Conservation (phyloP, 2,113 vertebrate genomes). For the Pollimyrus isidori region DNA sequence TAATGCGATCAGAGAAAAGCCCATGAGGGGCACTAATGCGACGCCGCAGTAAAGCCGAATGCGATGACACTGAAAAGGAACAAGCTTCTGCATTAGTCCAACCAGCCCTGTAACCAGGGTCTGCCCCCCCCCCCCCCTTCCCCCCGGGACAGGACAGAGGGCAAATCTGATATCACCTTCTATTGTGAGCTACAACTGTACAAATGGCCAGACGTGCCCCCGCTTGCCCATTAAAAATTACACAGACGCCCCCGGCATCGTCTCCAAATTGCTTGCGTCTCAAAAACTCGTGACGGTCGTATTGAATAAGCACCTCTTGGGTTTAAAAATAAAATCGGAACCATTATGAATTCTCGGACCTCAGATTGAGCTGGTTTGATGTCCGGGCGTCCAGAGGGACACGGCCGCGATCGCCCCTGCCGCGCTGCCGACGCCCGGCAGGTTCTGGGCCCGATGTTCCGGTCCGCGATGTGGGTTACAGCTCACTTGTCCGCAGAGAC, state of each 20-base stretch:
- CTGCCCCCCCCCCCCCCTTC: not conserved
- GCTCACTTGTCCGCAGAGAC: not conserved
- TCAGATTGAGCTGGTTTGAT: not conserved
- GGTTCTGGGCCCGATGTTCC: not conserved
- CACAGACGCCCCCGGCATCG: not conserved
- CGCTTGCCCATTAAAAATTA: not conserved
- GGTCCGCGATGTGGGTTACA: not conserved
- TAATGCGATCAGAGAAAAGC: slow-evolving; percentile 27
- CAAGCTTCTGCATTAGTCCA: not conserved
- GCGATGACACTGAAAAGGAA: not conserved
- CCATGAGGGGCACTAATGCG: not conserved
- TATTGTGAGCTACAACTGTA: not conserved
- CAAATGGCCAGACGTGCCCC: not conserved
- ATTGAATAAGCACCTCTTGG: not conserved
- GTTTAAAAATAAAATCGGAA: not conserved
- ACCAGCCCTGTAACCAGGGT: not conserved
- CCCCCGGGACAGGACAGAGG: not conserved
- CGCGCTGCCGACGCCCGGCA: not conserved
- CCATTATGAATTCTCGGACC: not conserved
- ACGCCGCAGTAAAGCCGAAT: not conserved
- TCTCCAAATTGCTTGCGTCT: not conserved
- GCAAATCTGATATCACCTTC: not conserved
- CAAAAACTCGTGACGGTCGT: not conserved
- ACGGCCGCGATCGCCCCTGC: not conserved
- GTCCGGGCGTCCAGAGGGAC: not conserved